Conservation (phyloP, 1,140 invertebrate species). For the Bombus pascuorum region DNA sequence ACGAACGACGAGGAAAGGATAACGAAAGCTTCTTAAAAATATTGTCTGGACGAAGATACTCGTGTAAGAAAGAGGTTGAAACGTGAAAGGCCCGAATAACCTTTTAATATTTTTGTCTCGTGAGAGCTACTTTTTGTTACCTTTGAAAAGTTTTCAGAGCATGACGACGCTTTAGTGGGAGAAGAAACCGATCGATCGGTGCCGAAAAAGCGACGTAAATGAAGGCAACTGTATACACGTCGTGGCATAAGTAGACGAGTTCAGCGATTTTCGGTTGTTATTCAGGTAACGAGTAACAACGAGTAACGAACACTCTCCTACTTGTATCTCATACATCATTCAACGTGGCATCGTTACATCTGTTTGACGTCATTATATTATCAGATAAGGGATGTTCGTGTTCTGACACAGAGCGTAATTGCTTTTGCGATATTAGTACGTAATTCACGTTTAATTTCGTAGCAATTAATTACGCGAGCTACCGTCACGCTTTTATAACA, state of each 20-base stretch:
- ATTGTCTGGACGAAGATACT: slow-evolving; percentile 8
- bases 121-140: slow-evolving; percentile 6
- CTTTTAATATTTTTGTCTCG: slow-evolving; percentile 48
- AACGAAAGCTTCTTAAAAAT: slow-evolving; percentile 47
- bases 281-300: neutral
- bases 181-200: slow-evolving; percentile 40
- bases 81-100: slow-evolving; percentile 12
- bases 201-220: slow-evolving; percentile 28
- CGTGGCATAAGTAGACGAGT: slow-evolving; percentile 11
- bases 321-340: neutral
- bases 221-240: neutral
- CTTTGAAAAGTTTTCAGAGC: neutral
- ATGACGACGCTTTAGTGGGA: neutral
- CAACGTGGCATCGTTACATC: slow-evolving; percentile 2
- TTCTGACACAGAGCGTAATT: neutral
- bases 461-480: neutral
- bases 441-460: slow-evolving; percentile 1
- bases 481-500: neutral
- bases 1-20: neutral
- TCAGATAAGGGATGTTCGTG: neutral
- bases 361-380: slow-evolving; percentile 7
- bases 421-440: neutral
- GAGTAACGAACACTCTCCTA: neutral
- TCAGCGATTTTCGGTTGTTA: neutral
- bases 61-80: slow-evolving; percentile 4